Percentiles rank a stretch among this genome's conserved stretches.
These are phyloP conservation scores for Xenopus tropicalis DNA, from an alignment of 2,113 vertebrate species.

Conservation along the genomic window UCB_Xtro_10.0 CM004445.2:100293501-100294000, in stretches of 20 bases:
- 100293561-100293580: slow-evolving; percentile 9
- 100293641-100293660: slow-evolving; percentile 17
- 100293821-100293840: not conserved
- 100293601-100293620: slow-evolving; percentile 3
- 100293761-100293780: not conserved
- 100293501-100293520: not conserved
- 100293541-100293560: slow-evolving; percentile 7
- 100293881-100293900: not conserved
- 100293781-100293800: not conserved
- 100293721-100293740: slow-evolving; percentile 2
- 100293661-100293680: slow-evolving; percentile 3
- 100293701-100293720: not conserved
- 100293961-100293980: too few relatives aligned
- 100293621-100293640: not conserved
- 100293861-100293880: not conserved
- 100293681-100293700: slow-evolving; percentile 9
- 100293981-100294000: too few relatives aligned
- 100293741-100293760: not conserved
- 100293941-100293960: too few relatives aligned
- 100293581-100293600: slow-evolving; percentile 1
- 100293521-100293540: slow-evolving; percentile 5
- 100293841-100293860: not conserved
- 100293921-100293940: too few relatives aligned
- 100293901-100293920: not conserved
- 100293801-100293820: not conserved